Evolutionary conservation across 2,888 invertebrate species (phyloP), one percentile per base, ranked within the genome.

Genomic region (Diaprepes abbreviatus): DNA sequence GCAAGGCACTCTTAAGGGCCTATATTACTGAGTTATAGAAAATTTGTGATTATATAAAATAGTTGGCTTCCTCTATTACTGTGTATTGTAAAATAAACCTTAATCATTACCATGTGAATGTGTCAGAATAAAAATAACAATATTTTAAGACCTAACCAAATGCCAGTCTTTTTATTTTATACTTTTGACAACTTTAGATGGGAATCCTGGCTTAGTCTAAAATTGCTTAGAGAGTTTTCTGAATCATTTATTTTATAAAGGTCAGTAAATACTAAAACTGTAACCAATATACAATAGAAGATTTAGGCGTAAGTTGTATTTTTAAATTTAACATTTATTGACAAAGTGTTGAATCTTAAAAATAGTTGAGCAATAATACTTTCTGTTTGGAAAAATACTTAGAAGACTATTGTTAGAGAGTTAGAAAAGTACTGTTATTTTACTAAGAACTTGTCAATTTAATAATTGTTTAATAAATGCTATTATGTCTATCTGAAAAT

Each of bases 381-480:
- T 50, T n/a, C 6, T 28, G 28, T 28, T 24, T 50, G 48, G 48
- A 9, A 14, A 9, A 14, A 28, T 50, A 50, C 48, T 28, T 50
- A 50, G 48, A 28, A 28, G 19, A 50, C 1, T 28, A 50, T 50
- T 50, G 48, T 50, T 50, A 50, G 28, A 50, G 28, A 21, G 6
- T 50, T 50, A 59, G 55, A 19, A 45, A 57, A 33, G 24, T 65
- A 35, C 24, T 33, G 43, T 57, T 65, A 57, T 65, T 43, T 65
- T 65, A 45, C 12, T 55, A 65, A 65, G 31, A 57, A 65, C 35
- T 14, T 65, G 65, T 65, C 65, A 65, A 65, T 65, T 65, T 65
- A 65, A 65, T 43, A 55, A 65, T 54, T 59, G 59, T 59, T 59
- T 58, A 58, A 59, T 59, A 59, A 59, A 59, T 43, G 17, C 38